These are phyloP conservation scores for Leuctra nigra DNA, from an alignment of 2,888 invertebrate species.

Conservation along the genomic window DNA sequence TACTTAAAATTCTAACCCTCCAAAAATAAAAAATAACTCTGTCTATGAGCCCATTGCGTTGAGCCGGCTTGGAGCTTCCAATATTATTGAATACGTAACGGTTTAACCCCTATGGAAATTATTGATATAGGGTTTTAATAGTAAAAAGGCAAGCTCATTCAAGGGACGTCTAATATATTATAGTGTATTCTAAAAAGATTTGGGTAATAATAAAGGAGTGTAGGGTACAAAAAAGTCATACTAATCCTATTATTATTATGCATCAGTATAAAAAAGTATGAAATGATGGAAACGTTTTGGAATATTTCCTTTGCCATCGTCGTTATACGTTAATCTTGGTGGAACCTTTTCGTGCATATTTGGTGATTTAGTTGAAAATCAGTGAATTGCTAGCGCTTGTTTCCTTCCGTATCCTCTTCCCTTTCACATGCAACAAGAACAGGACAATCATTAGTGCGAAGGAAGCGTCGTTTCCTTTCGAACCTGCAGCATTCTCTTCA, in stretches of 20 bases:
- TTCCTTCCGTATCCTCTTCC: no score
- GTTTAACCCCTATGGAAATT: conserved; percentile 4
- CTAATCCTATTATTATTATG: no score
- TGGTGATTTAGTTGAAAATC: no score
- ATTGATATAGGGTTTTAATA: conserved; percentile 2
- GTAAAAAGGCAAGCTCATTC: conserved; percentile 11
- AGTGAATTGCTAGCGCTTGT: no score
- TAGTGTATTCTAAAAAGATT: not conserved
- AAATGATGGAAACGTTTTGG: not conserved
- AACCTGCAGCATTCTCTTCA: not conserved
- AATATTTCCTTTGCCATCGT: not conserved
- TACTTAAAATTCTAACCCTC: conserved; percentile 17
- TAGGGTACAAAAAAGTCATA: no score
- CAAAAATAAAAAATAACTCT: not conserved
- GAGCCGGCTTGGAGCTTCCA: not conserved
- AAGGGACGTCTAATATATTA: not conserved
- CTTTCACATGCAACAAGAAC: no score
- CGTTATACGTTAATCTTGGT: not conserved
- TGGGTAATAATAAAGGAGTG: not conserved
- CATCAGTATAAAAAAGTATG: no score
- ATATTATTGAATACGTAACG: conserved; percentile 8
- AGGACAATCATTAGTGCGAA: not conserved
- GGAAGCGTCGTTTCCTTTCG: not conserved
- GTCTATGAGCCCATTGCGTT: not conserved
- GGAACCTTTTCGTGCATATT: not conserved